A percentile compares a stretch with the other conserved stretches of the same genome.
These are phyloP conservation scores for Microtus pennsylvanicus DNA, from an alignment of 2,113 vertebrate species.

Conservation along the genomic window DNA sequence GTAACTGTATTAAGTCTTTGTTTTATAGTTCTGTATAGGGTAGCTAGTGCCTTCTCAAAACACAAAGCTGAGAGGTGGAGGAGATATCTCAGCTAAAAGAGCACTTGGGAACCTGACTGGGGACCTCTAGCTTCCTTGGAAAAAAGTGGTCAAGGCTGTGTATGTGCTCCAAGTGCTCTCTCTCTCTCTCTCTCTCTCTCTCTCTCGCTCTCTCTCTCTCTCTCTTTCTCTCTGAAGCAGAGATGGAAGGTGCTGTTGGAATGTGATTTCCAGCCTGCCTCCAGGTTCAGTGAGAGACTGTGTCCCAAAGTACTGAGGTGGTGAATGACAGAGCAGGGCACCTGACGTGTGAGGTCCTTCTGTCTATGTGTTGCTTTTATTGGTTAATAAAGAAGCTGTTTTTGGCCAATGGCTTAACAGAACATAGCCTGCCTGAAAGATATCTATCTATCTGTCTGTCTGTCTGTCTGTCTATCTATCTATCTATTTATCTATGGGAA, in stretches of 20 bases:
- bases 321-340: not conserved
- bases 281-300: not conserved
- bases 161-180: not conserved
- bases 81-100: not conserved
- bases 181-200: too few relatives aligned
- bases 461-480: too few relatives aligned
- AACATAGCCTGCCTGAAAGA: too few relatives aligned
- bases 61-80: not conserved
- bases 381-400: too few relatives aligned
- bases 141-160: not conserved
- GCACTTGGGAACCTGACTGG: not conserved
- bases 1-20: not conserved
- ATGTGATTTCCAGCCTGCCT: too few relatives aligned
- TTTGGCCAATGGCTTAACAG: too few relatives aligned
- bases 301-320: not conserved
- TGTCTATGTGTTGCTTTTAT: too few relatives aligned
- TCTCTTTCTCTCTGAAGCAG: too few relatives aligned
- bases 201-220: too few relatives aligned
- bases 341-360: not conserved
- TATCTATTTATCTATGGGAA: too few relatives aligned
- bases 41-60: constrained; percentile 25
- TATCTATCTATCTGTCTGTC: too few relatives aligned
- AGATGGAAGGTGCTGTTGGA: not conserved
- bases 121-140: not conserved
- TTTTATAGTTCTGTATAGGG: not conserved